Percentiles rank a stretch among this genome's conserved stretches.
Conservation (phyloP, 2,888 invertebrate genomes). For the Lasioglossum malachurum region DNA sequence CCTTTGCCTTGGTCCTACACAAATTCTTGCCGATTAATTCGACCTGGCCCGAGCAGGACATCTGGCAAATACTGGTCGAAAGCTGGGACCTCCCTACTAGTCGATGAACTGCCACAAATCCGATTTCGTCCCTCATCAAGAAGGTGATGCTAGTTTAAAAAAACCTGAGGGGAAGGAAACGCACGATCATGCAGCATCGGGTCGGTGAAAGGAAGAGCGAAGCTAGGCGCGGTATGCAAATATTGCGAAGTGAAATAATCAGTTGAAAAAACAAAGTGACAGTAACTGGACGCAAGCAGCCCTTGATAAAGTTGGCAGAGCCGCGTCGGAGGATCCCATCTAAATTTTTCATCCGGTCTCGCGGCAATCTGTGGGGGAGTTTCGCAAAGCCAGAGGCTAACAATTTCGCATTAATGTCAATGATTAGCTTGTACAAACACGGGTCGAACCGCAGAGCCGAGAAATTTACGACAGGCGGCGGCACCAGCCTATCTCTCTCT, state of each 20-base stretch:
- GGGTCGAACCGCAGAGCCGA: neutral
- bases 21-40: constrained; percentile 65
- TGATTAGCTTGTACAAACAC: constrained; percentile 13
- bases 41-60: neutral
- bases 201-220: neutral
- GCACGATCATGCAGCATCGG: too few species aligned
- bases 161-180: neutral
- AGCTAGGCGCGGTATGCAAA: neutral
- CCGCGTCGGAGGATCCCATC: neutral
- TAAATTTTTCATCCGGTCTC: constrained; percentile 5
- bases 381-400: constrained; percentile 17
- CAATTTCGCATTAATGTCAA: constrained; percentile 17
- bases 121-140: neutral
- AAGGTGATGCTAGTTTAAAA: neutral
- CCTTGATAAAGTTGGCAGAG: constrained; percentile 4
- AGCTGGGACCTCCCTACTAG: neutral
- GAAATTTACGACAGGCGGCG: constrained; percentile 20
- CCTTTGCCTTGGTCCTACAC: constrained; percentile 19
- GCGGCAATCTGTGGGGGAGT: neutral
- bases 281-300: neutral
- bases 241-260: neutral
- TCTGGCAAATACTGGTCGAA: neutral
- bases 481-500: neutral
- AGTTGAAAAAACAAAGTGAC: neutral
- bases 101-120: neutral